A percentile compares a stretch with the other conserved stretches of the same genome.
phyloP scores from a whole-genome alignment of 1,140 invertebrate genomes.

The Drosophila burlai region DNA sequence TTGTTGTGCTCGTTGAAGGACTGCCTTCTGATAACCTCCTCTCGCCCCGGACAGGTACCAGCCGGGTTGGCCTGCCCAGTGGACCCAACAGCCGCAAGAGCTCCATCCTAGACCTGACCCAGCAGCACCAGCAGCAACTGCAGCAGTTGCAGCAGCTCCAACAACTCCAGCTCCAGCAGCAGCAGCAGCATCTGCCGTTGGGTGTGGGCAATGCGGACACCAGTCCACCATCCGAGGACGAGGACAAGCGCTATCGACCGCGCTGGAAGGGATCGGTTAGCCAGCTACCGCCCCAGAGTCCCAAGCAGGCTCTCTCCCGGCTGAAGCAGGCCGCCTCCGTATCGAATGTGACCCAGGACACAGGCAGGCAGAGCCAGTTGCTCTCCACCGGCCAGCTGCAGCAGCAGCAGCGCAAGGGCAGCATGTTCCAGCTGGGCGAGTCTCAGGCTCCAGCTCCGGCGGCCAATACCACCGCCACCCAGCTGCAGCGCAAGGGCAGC shows the following conservation, averaged over 20 bases:
- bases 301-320: conserved; percentile 76
- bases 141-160: conserved; percentile 61
- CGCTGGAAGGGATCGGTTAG: conserved; percentile 84
- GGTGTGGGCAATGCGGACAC: conserved; percentile 83
- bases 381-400: conserved; percentile 32
- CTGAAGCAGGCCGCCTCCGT: conserved; percentile 79
- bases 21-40: background rate
- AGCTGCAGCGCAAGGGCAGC: conserved; percentile 65
- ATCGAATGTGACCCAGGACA: conserved; percentile 75
- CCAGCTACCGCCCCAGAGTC: conserved; percentile 79
- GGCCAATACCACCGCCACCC: conserved; percentile 12
- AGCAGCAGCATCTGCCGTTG: conserved; percentile 64
- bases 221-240: conserved; percentile 86
- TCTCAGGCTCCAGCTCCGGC: conserved; percentile 66
- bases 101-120: conserved; percentile 72
- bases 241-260: conserved; percentile 71
- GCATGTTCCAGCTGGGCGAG: conserved; percentile 67
- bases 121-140: conserved; percentile 70
- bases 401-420: conserved; percentile 67
- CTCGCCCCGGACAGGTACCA: conserved; percentile 56
- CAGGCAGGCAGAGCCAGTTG: conserved; percentile 47
- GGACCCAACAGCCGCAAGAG: conserved; percentile 78
- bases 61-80: conserved; percentile 77
- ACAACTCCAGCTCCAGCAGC: conserved; percentile 54
- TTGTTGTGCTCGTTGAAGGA: background rate